Evolutionary conservation across 2,797 vertebrate genomes (phyloP).

Genomic region (Mionectes olivaceus): DNA sequence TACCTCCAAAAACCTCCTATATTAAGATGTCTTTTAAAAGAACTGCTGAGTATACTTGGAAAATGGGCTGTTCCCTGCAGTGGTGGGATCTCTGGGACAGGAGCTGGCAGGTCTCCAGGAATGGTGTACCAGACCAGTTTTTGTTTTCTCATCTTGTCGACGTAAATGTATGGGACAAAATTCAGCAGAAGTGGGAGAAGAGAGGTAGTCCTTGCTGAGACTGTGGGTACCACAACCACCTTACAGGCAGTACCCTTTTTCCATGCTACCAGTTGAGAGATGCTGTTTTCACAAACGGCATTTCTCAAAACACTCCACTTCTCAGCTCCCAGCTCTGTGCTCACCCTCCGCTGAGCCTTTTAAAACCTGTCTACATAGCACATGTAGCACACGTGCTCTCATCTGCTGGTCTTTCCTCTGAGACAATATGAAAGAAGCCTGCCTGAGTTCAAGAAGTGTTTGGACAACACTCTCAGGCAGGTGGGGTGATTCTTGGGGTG

Average conservation of each 20-base stretch:
- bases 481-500: not conserved
- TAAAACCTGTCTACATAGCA: not conserved
- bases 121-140: not conserved
- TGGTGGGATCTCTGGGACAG: not conserved
- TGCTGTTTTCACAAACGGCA: not conserved
- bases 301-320: not conserved
- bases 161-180: rapidly evolving
- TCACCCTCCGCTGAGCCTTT: not conserved
- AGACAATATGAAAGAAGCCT: not conserved
- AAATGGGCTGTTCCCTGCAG: not conserved
- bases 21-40: not conserved
- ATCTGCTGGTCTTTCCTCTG: not conserved
- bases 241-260: not conserved
- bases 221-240: not conserved
- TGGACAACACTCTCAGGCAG: not conserved
- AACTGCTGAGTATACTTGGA: not conserved
- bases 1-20: not conserved
- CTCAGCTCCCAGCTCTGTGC: not conserved
- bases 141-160: not conserved
- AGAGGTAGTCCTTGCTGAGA: not conserved
- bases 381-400: not conserved
- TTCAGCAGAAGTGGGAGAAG: not conserved
- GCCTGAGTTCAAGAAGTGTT: not conserved
- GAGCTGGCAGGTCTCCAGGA: not conserved
- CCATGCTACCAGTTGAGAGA: not conserved